A percentile compares a stretch with the other conserved stretches of the same genome.
Conservation (phyloP, 2,888 invertebrate genomes). For the Athalia rosae region DNA sequence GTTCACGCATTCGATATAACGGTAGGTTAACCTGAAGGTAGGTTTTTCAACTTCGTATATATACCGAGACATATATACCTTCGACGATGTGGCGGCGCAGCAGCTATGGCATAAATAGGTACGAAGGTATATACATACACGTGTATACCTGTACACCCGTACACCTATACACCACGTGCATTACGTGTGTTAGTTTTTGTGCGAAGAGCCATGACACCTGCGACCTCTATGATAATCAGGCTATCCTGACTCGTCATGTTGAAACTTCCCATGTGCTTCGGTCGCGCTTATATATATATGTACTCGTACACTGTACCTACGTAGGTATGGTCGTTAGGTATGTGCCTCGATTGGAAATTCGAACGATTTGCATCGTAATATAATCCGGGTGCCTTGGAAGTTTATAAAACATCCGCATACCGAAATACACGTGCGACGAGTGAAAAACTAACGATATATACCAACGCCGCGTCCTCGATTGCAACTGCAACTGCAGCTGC, state of each 20-base stretch:
- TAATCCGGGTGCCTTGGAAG: neutral
- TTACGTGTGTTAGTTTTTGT: slow-evolving; percentile 20
- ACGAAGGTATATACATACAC: too few species aligned
- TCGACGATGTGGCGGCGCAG: too few species aligned
- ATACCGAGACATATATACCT: too few species aligned
- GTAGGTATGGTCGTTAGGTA: neutral
- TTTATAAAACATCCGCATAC: neutral
- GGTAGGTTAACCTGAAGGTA: too few species aligned
- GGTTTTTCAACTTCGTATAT: too few species aligned
- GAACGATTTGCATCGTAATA: neutral
- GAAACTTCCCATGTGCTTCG: slow-evolving; percentile 11
- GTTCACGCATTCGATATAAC: too few species aligned
- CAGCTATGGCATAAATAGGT: too few species aligned
- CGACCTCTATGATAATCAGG: slow-evolving; percentile 43
- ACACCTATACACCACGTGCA: neutral
- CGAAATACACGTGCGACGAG: neutral
- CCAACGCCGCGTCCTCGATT: too few species aligned
- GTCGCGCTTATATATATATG: neutral
- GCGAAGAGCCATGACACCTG: slow-evolving; percentile 42
- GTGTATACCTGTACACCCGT: too few species aligned
- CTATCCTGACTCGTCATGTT: slow-evolving; percentile 38
- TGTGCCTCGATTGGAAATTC: slow-evolving; percentile 23
- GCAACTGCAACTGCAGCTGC: too few species aligned
- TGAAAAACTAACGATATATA: too few species aligned
- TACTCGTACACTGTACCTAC: neutral